Evolutionary conservation across 2,888 invertebrate genomes (phyloP).

Genomic region (Aleiodes testaceus): DNA sequence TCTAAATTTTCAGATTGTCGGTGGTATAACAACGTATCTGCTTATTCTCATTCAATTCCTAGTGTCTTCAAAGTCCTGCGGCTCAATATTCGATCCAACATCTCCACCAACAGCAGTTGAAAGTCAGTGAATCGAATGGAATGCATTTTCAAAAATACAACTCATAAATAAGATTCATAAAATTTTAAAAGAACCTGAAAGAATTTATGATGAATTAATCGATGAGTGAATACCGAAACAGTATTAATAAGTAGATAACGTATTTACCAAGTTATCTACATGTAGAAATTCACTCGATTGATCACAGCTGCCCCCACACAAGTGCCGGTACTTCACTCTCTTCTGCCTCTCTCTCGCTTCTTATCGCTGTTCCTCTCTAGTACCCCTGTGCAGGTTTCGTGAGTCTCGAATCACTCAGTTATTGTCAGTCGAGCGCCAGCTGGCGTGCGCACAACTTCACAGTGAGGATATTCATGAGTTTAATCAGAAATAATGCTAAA

Average conservation of each 20-base stretch:
- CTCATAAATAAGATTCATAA: too few relatives aligned
- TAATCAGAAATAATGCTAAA: background rate
- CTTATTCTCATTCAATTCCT: conserved; percentile 64
- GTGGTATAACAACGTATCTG: conserved; percentile 60
- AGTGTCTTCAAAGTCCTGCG: conserved; percentile 46
- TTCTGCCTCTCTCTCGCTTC: background rate
- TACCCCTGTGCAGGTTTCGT: background rate
- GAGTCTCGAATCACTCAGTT: background rate
- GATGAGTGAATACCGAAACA: too few relatives aligned
- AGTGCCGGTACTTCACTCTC: background rate
- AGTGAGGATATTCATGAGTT: background rate
- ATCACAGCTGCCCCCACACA: too few relatives aligned
- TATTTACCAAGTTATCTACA: too few relatives aligned
- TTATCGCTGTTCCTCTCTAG: background rate
- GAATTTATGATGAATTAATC: too few relatives aligned
- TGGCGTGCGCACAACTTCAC: conserved; percentile 33
- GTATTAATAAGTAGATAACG: too few relatives aligned
- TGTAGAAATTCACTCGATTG: too few relatives aligned
- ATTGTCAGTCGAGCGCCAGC: conserved; percentile 45
- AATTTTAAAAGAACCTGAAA: too few relatives aligned
- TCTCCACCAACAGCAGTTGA: background rate
- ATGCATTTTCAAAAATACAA: too few relatives aligned
- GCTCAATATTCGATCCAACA: conserved; percentile 8
- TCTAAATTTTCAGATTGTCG: conserved; percentile 57
- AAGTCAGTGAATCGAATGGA: too few relatives aligned